phyloP scores from a whole-genome alignment of 2,797 vertebrate genomes.

The Tapirus indicus region DNA sequence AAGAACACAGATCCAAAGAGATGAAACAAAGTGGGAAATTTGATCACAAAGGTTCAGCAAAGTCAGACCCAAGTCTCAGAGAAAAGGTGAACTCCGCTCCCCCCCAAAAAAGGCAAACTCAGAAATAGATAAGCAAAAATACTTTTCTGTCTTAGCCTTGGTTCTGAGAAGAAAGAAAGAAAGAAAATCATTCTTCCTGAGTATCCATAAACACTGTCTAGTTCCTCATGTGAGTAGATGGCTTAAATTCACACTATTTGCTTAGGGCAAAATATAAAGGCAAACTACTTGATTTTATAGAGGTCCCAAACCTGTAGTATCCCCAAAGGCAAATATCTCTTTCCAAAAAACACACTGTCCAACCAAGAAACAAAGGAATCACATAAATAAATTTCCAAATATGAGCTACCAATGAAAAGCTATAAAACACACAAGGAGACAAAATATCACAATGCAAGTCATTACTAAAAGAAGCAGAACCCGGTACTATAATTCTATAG shows the following conservation, averaged over 20 bases:
- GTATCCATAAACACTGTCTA: not conserved
- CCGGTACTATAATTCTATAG: no score
- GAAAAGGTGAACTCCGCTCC: not conserved
- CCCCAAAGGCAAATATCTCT: not conserved
- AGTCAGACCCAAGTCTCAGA: not conserved
- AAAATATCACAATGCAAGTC: not conserved
- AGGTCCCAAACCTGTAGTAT: not conserved
- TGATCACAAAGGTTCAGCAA: not conserved
- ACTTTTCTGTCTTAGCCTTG: not conserved
- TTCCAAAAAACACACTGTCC: not conserved
- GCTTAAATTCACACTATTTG: not conserved
- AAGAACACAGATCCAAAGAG: not conserved
- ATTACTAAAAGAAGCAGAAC: not conserved
- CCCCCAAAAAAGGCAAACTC: not conserved
- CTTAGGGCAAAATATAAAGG: not conserved
- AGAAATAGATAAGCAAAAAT: not conserved
- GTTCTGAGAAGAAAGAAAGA: not conserved
- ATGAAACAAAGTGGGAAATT: not conserved
- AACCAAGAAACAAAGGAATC: not conserved
- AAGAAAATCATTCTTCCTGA: not conserved
- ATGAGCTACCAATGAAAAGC: not conserved
- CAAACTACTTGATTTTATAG: not conserved
- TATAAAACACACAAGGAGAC: not conserved
- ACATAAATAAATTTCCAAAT: not conserved
- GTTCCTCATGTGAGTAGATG: not conserved